phyloP scores from a whole-genome alignment of 2,113 vertebrate genomes.

The Aptenodytes forsteri region DNA sequence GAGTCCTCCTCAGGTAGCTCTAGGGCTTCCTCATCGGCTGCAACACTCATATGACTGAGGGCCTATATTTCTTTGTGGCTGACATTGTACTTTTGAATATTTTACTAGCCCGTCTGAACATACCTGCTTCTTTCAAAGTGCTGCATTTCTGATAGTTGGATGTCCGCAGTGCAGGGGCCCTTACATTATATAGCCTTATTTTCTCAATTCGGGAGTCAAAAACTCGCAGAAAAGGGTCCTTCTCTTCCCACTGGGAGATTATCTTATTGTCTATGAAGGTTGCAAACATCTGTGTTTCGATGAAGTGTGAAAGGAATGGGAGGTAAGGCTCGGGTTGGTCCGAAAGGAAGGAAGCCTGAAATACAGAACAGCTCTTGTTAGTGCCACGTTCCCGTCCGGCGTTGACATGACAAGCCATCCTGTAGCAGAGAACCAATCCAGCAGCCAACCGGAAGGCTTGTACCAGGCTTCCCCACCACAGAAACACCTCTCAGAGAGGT shows the following conservation, averaged over 20 bases:
- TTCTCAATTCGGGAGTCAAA: slow-evolving; percentile 93
- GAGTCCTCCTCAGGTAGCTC: not conserved
- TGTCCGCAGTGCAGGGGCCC: slow-evolving; percentile 79
- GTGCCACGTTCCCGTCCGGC: accelerated
- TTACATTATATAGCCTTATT: slow-evolving; percentile 84
- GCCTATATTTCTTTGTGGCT: not conserved
- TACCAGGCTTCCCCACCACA: not conserved
- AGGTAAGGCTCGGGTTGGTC: slow-evolving; percentile 89
- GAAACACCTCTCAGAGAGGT: not conserved
- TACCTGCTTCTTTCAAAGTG: slow-evolving; percentile 91
- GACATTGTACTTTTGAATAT: slow-evolving; percentile 2
- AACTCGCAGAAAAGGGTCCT: slow-evolving; percentile 89
- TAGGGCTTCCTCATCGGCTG: not conserved
- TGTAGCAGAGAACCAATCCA: accelerated
- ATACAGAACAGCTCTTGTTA: slow-evolving; percentile 44
- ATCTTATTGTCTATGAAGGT: slow-evolving; percentile 98
- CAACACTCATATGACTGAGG: not conserved
- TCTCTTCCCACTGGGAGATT: slow-evolving; percentile 94
- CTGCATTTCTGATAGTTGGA: slow-evolving; percentile 89
- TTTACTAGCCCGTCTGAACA: not conserved
- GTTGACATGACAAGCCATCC: accelerated
- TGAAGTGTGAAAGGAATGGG: slow-evolving; percentile 93
- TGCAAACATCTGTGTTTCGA: slow-evolving; percentile 98
- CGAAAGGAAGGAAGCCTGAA: slow-evolving; percentile 94
- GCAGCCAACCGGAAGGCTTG: not conserved